Evolutionary conservation across 2,113 vertebrate species (phyloP).

Genomic region (Eublepharis macularius): DNA sequence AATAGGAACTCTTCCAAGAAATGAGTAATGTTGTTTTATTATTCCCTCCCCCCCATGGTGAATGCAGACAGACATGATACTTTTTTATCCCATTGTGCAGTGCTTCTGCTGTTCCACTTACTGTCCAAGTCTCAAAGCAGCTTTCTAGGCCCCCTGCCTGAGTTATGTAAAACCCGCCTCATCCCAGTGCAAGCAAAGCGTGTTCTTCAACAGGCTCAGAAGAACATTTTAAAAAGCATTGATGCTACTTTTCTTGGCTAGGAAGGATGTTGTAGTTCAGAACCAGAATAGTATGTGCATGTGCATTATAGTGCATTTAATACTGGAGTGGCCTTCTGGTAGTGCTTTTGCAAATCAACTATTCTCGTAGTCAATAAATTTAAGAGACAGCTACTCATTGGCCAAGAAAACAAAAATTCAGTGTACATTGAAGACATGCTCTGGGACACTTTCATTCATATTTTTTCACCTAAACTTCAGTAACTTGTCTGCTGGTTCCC

Average conservation of each 20-base stretch:
- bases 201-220: background rate
- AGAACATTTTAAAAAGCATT: background rate
- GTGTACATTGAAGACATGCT: background rate
- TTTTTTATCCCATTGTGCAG: background rate
- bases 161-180: background rate
- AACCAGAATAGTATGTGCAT: background rate
- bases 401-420: background rate
- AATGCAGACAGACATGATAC: constrained; percentile 21
- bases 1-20: constrained; percentile 25
- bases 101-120: constrained; percentile 14
- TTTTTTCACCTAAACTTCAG: constrained; percentile 18
- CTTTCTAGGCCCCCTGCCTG: background rate
- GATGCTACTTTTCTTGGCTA: background rate
- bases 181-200: background rate
- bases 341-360: constrained; percentile 8
- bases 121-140: background rate
- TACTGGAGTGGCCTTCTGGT: background rate
- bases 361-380: constrained; percentile 23
- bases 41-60: background rate
- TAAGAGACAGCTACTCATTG: constrained; percentile 3
- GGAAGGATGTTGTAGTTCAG: background rate
- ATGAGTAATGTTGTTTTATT: constrained; percentile 15
- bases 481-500: constrained; percentile 15
- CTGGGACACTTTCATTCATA: background rate
- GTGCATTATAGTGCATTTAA: background rate